Evolutionary conservation across 2,797 vertebrate species (phyloP).

Genomic region (Megaceryle alcyon): DNA sequence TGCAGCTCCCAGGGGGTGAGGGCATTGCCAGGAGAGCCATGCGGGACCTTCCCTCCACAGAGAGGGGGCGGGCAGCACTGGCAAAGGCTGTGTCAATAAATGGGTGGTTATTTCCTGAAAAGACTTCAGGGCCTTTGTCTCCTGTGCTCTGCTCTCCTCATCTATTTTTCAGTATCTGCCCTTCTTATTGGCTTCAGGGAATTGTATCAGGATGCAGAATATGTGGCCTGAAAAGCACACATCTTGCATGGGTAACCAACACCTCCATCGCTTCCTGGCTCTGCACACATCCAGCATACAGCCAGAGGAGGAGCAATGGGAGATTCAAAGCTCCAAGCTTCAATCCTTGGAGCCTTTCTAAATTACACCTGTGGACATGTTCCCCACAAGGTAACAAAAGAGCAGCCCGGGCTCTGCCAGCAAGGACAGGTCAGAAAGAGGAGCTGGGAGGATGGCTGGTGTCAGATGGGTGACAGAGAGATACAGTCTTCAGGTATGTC

Average conservation of each 20-base stretch:
- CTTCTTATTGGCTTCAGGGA: not conserved
- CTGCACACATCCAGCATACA: not conserved
- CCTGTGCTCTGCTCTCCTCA: not conserved
- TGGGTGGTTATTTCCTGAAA: not conserved
- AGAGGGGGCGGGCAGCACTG: not conserved
- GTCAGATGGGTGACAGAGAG: not conserved
- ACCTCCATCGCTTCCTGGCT: not conserved
- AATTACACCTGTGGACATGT: not conserved
- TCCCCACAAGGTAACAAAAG: not conserved
- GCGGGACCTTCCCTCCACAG: rapidly evolving
- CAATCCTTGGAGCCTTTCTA: not conserved
- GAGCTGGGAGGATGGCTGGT: not conserved
- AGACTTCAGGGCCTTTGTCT: not conserved
- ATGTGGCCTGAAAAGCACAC: not conserved
- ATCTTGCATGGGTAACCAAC: not conserved
- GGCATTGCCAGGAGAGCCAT: not conserved
- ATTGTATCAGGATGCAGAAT: not conserved
- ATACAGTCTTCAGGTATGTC: not conserved
- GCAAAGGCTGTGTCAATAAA: rapidly evolving
- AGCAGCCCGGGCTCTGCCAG: not conserved
- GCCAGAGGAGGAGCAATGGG: not conserved
- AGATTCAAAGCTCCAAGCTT: not conserved
- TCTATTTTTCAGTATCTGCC: not conserved
- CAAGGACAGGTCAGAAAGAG: rapidly evolving
- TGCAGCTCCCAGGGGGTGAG: not conserved